phyloP scores from a whole-genome alignment of 2,888 invertebrate genomes.

The Drosophila pseudotakahashii region DNA sequence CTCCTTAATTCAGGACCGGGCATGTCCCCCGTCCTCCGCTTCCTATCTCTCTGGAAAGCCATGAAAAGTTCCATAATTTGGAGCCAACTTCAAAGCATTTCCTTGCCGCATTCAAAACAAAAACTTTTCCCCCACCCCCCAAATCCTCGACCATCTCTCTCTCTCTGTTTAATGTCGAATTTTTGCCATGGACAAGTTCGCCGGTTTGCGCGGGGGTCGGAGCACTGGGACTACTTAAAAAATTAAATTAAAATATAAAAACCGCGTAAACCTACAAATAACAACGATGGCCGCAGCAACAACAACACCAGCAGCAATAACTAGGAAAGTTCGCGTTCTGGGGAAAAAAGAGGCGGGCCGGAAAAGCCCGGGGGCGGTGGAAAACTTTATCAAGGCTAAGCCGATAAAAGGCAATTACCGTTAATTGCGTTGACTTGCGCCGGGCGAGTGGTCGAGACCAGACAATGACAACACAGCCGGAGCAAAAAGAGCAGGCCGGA shows the following conservation, averaged over 20 bases:
- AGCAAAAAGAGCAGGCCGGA: slow-evolving; percentile 34
- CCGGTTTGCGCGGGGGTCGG: not conserved
- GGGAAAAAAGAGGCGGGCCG: slow-evolving; percentile 1
- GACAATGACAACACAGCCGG: slow-evolving; percentile 42
- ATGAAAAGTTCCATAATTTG: slow-evolving; percentile 47
- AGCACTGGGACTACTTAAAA: slow-evolving; percentile 58
- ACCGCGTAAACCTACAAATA: slow-evolving; percentile 75
- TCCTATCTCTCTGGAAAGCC: slow-evolving; percentile 18
- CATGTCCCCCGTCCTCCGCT: not conserved
- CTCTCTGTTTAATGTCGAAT: slow-evolving; percentile 68
- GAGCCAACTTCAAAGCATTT: slow-evolving; percentile 65
- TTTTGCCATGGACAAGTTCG: slow-evolving; percentile 66
- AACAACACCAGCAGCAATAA: slow-evolving; percentile 24
- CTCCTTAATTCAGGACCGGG: not conserved
- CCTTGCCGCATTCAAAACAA: slow-evolving; percentile 42
- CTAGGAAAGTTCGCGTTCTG: slow-evolving; percentile 31
- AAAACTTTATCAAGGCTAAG: slow-evolving; percentile 79
- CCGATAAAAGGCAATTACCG: slow-evolving; percentile 80
- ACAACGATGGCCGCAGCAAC: slow-evolving; percentile 48
- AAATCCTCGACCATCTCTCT: slow-evolving; percentile 9
- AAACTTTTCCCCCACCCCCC: slow-evolving; percentile 51
- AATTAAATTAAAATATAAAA: slow-evolving; percentile 78
- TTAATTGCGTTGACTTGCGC: slow-evolving; percentile 77
- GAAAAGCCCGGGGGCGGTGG: slow-evolving; percentile 20
- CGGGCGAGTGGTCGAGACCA: slow-evolving; percentile 48